A percentile compares a stretch with the other conserved stretches of the same genome.
Evolutionary conservation across 1,140 invertebrate genomes (phyloP).

Genomic region (Tribolium castaneum): DNA sequence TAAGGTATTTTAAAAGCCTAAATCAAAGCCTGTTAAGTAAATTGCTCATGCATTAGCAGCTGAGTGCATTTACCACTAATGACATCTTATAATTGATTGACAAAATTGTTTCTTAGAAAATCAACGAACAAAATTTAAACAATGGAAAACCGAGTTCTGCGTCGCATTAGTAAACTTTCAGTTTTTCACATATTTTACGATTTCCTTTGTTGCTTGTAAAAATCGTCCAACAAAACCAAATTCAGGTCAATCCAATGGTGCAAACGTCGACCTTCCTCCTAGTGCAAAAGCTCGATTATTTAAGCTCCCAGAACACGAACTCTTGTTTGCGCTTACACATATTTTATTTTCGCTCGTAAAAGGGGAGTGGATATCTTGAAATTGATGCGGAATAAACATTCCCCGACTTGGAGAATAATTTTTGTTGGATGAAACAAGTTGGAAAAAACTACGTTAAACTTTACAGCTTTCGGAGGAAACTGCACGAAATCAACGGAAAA

Average conservation of each 20-base stretch:
- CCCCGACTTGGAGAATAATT: not conserved
- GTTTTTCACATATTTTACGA: not conserved
- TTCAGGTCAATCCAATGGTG: conserved; percentile 7
- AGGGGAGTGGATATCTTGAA: not conserved
- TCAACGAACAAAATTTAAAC: too few relatives aligned
- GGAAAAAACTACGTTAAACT: not conserved
- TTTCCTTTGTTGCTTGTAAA: not conserved
- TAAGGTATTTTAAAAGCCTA: too few relatives aligned
- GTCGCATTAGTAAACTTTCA: too few relatives aligned
- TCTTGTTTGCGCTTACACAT: conserved; percentile 14
- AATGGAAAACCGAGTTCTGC: too few relatives aligned
- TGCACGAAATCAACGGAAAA: not conserved
- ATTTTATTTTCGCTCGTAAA: conserved; percentile 34
- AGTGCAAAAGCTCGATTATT: conserved; percentile 13
- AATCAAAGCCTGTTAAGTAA: too few relatives aligned
- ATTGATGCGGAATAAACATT: not conserved
- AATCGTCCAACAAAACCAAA: not conserved
- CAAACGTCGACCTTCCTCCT: not conserved
- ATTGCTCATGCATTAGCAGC: too few relatives aligned
- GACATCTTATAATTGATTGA: too few relatives aligned
- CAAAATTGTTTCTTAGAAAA: too few relatives aligned
- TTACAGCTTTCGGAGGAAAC: not conserved
- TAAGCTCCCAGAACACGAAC: conserved; percentile 16
- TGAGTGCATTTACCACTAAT: too few relatives aligned
- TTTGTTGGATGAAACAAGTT: not conserved